These are phyloP conservation scores for Scolanthus callimorphus DNA, from an alignment of 92 coral and sea anemone species.

Conservation along the genomic window DNA sequence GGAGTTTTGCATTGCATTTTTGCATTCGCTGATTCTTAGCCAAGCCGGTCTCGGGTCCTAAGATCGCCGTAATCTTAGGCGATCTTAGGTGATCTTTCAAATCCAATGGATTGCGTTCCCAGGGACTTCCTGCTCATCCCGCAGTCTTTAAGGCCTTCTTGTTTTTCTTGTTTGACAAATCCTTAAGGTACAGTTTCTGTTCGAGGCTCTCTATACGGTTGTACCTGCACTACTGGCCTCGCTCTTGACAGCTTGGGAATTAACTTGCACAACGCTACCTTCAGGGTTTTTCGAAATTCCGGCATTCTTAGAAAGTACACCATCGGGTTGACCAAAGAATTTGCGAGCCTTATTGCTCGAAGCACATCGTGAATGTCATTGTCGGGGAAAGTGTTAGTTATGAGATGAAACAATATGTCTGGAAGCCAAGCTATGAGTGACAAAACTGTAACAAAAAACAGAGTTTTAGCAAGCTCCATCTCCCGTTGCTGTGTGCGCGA, in stretches of 20 bases:
- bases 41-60: too few species aligned
- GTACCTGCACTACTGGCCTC: too few species aligned
- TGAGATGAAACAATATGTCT: not conserved
- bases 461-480: not conserved
- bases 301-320: not conserved
- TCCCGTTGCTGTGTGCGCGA: not conserved
- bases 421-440: not conserved
- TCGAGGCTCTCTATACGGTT: too few species aligned
- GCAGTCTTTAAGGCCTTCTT: too few species aligned
- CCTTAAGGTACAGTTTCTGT: too few species aligned
- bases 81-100: too few species aligned
- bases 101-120: too few species aligned
- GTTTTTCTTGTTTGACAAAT: too few species aligned
- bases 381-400: not conserved
- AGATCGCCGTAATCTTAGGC: too few species aligned
- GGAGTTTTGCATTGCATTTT: too few species aligned
- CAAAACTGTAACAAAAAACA: not conserved
- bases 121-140: too few species aligned
- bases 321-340: not conserved
- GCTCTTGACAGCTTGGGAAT: not conserved
- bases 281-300: not conserved
- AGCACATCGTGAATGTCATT: not conserved
- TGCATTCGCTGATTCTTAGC: too few species aligned
- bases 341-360: not conserved
- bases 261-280: not conserved